These are phyloP conservation scores for Datnioides undecimradiatus DNA, from an alignment of 2,113 vertebrate species.

Conservation along the genomic window DNA sequence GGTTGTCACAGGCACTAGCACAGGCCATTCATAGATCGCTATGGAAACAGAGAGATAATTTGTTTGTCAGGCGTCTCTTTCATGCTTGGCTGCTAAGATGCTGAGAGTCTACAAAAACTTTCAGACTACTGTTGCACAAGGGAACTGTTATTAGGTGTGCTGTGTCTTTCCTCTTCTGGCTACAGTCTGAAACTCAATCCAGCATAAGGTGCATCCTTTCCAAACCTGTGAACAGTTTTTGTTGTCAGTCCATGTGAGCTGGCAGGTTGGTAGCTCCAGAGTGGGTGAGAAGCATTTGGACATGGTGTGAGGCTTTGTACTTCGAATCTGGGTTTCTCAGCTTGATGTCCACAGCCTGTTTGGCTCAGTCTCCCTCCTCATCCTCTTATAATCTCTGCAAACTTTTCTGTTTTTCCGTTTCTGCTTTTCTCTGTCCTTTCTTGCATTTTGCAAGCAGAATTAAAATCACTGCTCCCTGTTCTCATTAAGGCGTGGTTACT, in stretches of 20 bases:
- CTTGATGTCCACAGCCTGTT: conserved; percentile 57
- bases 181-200: conserved; percentile 20
- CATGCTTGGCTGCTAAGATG: conserved; percentile 62
- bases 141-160: conserved; percentile 48
- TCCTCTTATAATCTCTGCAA: conserved; percentile 35
- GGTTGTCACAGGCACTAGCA: conserved; percentile 71
- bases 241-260: conserved; percentile 55
- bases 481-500: background rate
- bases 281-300: conserved; percentile 62
- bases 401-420: conserved; percentile 24
- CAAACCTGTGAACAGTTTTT: conserved; percentile 50
- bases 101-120: conserved; percentile 63
- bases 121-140: conserved; percentile 35
- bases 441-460: background rate
- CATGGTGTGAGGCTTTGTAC: conserved; percentile 65
- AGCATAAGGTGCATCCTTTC: conserved; percentile 40
- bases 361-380: conserved; percentile 53
- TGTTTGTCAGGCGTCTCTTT: conserved; percentile 74
- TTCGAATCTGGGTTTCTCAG: conserved; percentile 61
- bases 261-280: conserved; percentile 38
- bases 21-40: conserved; percentile 77
- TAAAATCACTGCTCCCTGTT: background rate
- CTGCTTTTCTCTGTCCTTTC: background rate
- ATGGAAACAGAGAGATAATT: conserved; percentile 77
- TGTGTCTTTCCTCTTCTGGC: conserved; percentile 49